Conservation (phyloP, 2,888 invertebrate genomes). For the Drosophila acutilabella region DNA sequence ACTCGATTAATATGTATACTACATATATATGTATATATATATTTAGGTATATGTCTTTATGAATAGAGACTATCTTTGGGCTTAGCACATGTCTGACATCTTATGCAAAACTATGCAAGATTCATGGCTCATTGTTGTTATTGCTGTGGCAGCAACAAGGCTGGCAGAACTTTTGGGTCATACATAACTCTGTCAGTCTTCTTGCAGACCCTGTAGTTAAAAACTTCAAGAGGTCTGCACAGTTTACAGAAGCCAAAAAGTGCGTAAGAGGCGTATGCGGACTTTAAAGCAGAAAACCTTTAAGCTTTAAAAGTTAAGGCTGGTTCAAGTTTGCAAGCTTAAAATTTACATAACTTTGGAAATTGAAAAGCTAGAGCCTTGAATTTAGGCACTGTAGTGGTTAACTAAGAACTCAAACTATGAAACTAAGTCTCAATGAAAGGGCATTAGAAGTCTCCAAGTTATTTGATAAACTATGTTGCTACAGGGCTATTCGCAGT, state of each 20-base stretch:
- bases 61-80: neutral
- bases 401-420: neutral
- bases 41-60: conserved; percentile 1
- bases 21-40: conserved; percentile 8
- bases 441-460: neutral
- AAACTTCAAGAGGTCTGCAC: neutral
- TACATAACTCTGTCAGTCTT: conserved; percentile 16
- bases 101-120: conserved; percentile 71
- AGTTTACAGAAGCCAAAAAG: neutral
- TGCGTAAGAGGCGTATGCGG: neutral
- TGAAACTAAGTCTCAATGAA: neutral
- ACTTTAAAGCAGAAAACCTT: no score
- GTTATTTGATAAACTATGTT: no score
- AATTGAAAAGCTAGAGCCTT: no score
- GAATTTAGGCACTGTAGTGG: no score
- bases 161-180: conserved; percentile 62
- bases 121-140: conserved; percentile 55
- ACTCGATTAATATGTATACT: conserved; percentile 66
- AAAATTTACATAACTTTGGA: no score
- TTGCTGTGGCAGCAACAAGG: conserved; percentile 35
- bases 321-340: no score
- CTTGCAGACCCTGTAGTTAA: neutral
- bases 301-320: no score
- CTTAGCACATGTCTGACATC: conserved; percentile 43
- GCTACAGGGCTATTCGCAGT: neutral